Conservation (phyloP, 1,140 invertebrate species). For the Tigriopus japonicus region DNA sequence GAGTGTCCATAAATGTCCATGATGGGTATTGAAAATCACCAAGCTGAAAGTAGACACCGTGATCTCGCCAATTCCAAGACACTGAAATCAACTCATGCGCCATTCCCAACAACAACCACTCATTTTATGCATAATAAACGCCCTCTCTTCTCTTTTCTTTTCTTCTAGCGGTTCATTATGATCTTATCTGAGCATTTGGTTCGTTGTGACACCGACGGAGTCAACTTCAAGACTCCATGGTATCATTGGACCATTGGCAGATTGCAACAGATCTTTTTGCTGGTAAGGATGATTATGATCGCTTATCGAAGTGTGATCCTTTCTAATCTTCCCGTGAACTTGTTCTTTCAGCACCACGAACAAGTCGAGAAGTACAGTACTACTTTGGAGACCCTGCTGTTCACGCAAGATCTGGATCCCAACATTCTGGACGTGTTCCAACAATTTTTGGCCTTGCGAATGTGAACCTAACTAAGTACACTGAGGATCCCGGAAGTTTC, state of each 20-base stretch:
- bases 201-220: constrained; percentile 72
- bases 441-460: constrained; percentile 67
- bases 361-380: constrained; percentile 94
- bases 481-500: no score
- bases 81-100: no score
- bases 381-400: constrained; percentile 79
- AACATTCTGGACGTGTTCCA: constrained; percentile 94
- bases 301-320: neutral
- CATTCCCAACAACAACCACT: no score
- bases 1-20: no score
- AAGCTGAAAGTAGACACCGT: no score
- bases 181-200: constrained; percentile 89
- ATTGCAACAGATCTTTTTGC: constrained; percentile 81
- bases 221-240: constrained; percentile 86
- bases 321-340: neutral
- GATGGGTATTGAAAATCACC: no score
- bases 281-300: constrained; percentile 35
- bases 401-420: constrained; percentile 84
- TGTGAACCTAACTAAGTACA: constrained; percentile 28
- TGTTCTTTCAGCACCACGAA: constrained; percentile 58
- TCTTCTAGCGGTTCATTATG: constrained; percentile 74
- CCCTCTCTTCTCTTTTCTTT: neutral
- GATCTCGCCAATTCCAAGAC: no score
- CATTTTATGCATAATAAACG: no score
- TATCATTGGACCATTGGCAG: constrained; percentile 89